Base-by-base conservation (phyloP, 2,113 vertebrate species). In the Osmerus mordax region DNA sequence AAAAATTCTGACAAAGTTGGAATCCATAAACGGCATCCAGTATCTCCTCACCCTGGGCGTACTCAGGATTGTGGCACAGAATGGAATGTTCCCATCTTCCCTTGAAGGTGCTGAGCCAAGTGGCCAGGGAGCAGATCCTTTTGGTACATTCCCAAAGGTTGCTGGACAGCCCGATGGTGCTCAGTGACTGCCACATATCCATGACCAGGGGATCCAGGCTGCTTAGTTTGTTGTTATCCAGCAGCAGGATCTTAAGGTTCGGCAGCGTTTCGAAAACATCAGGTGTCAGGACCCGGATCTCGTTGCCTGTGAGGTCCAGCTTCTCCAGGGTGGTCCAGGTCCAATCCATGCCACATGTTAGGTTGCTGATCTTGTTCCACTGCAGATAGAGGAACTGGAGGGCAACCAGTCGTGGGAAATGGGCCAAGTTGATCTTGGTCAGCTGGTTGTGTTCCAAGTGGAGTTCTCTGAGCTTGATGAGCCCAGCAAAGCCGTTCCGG, bases 381-480 rank as follows among this genome's bases (percentile, higher is more conserved):
- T 98, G 96, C 80, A 98, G 92, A 92, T 96, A 97, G 79, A 99
- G 95, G 1, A 92, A 96, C 89, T 98, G 96, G 83, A 99, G 95
- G 84, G 92, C 94, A 82, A 97, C 96, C 81, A 99, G 94, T 83
- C 97, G 95, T 70, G 97, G 96, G 90, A 98, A 98, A 91, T 98
- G 96, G 88, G 96, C 96, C 94, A 99, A 94, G 93, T 99, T 98
- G 91, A 99, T 97, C 94, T 97, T 97, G 81, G 95, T 96, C 92
- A 99, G 92, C 92, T 98, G 96, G 92, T 99, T 99, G 91, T 97
- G 96, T 92, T 99, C 97, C 88, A 99, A 92, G 90, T 99, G 97
- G 92, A 99, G 97, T 89, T 99, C 97, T 88, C 94, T 94, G 84
- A 99, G 92, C 91, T 97, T 98, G 87, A 97, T 96, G 90, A 99